Percentiles rank a stretch among this genome's conserved stretches.
Conservation (phyloP, 2,797 vertebrate species). For the Holocentrus rufus region DNA sequence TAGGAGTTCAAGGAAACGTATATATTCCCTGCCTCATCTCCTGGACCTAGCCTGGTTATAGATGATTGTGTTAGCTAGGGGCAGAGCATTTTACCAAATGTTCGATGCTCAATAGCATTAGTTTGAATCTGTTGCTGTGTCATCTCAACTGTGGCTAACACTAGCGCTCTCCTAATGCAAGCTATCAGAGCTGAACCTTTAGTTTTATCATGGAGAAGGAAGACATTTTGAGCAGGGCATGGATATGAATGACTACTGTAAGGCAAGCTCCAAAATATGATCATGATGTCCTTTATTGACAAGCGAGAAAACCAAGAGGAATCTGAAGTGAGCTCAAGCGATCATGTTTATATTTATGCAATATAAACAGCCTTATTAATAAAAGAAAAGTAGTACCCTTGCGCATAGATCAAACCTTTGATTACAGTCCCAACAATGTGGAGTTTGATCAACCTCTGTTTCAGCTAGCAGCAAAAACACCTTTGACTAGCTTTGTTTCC, state of each 20-base stretch:
- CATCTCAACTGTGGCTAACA: constrained; percentile 59
- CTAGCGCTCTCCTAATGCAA: constrained; percentile 50
- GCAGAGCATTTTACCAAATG: constrained; percentile 74
- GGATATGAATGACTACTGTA: neutral
- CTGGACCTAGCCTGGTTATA: constrained; percentile 61
- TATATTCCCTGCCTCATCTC: constrained; percentile 76
- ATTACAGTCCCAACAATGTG: constrained; percentile 39
- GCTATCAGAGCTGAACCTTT: constrained; percentile 62
- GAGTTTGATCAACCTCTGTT: constrained; percentile 46
- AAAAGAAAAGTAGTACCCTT: neutral
- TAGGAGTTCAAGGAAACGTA: constrained; percentile 75
- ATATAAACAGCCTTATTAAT: neutral
- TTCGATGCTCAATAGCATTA: constrained; percentile 72
- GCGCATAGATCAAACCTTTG: neutral
- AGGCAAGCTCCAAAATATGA: neutral
- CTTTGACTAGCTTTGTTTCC: constrained; percentile 46
- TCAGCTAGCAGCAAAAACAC: constrained; percentile 44
- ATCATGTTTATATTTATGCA: neutral
- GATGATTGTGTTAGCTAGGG: constrained; percentile 76
- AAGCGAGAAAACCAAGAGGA: neutral
- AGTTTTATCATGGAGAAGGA: constrained; percentile 34
- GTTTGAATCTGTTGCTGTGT: constrained; percentile 63
- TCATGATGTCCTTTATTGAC: neutral
- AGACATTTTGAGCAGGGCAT: constrained; percentile 30
- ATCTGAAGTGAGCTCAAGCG: neutral